Percentiles rank a stretch among this genome's conserved stretches.
phyloP scores from a whole-genome alignment of 2,113 vertebrate species.

The Lepisosteus osseus region DNA sequence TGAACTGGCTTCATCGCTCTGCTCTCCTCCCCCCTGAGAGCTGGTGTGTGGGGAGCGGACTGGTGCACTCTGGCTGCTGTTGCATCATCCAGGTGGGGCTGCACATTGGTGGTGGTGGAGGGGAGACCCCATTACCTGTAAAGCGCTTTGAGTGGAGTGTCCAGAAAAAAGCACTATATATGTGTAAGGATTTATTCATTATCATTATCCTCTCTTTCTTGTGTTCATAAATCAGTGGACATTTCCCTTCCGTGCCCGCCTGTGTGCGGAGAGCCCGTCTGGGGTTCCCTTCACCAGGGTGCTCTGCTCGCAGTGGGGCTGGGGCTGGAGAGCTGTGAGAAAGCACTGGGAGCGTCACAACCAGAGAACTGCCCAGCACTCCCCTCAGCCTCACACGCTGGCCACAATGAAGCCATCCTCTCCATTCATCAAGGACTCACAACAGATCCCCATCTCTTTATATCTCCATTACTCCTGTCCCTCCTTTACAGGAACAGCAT shows the following conservation, averaged over 20 bases:
- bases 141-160: too few relatives aligned
- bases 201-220: background rate
- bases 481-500: slow-evolving; percentile 30
- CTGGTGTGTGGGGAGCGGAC: too few relatives aligned
- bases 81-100: too few relatives aligned
- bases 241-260: background rate
- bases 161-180: too few relatives aligned
- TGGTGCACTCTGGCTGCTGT: too few relatives aligned
- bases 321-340: background rate
- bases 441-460: slow-evolving; percentile 64
- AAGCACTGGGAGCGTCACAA: slow-evolving; percentile 1
- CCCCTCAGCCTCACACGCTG: slow-evolving; percentile 30
- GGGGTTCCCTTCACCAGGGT: background rate
- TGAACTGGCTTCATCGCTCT: too few relatives aligned
- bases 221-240: slow-evolving; percentile 18
- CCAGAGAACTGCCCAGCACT: background rate
- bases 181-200: background rate
- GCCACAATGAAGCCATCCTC: slow-evolving; percentile 52
- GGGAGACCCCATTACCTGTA: too few relatives aligned
- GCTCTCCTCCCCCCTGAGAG: too few relatives aligned
- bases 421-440: slow-evolving; percentile 58
- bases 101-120: too few relatives aligned
- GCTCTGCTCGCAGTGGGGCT: slow-evolving; percentile 3
- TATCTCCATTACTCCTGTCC: slow-evolving; percentile 66
- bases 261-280: background rate